Evolutionary conservation across 53 echinoderm and acorn worm species (phyloP).

Genomic region (Stichopus horrens): DNA sequence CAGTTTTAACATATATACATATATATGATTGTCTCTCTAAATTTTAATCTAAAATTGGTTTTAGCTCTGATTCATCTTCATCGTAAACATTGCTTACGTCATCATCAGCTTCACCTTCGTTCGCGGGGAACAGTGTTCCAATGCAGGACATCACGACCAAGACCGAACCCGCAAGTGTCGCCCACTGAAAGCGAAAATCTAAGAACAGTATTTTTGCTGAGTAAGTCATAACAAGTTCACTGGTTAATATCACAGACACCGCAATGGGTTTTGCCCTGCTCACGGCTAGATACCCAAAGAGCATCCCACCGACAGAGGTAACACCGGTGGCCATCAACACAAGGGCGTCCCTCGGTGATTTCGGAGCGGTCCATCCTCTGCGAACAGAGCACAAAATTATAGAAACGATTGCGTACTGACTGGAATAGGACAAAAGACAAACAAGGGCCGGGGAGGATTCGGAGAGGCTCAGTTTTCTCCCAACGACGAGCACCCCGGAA

Average conservation of each 20-base stretch:
- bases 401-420: neutral
- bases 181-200: conserved; percentile 1
- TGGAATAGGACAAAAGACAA: neutral
- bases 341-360: neutral
- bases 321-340: neutral
- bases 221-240: conserved; percentile 9
- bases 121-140: neutral
- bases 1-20: too few species aligned
- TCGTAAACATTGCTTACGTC: neutral
- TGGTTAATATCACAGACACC: conserved; percentile 21
- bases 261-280: neutral
- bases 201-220: neutral
- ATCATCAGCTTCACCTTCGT: neutral
- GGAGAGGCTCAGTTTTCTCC: neutral
- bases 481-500: neutral
- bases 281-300: conserved; percentile 30
- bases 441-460: neutral
- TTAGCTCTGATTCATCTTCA: neutral
- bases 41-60: conserved; percentile 1
- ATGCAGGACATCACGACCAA: neutral
- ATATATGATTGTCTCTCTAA: too few species aligned
- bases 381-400: neutral
- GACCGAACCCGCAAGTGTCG: neutral
- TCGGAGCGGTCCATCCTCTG: neutral
- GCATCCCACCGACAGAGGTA: conserved; percentile 6